phyloP scores from a whole-genome alignment of 2,797 vertebrate species.

The Acomys russatus region DNA sequence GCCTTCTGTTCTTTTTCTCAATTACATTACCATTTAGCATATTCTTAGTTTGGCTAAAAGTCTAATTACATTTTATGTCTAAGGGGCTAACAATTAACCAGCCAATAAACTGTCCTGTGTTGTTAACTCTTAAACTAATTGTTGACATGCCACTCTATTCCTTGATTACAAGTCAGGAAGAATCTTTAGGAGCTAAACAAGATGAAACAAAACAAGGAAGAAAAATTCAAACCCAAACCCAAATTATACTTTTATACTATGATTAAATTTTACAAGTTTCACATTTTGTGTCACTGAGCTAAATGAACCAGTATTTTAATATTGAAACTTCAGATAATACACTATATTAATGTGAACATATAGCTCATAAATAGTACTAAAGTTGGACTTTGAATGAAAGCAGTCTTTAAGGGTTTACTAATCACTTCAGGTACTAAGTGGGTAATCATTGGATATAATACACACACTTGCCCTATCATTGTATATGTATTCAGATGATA shows the following conservation, averaged over 20 bases:
- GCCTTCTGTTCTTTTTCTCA: slow-evolving; percentile 61
- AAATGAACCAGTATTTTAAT: slow-evolving; percentile 51
- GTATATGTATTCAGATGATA: slow-evolving; percentile 28
- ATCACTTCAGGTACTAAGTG: slow-evolving; percentile 16
- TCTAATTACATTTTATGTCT: slow-evolving; percentile 41
- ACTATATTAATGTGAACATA: slow-evolving; percentile 36
- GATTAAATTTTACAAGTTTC: slow-evolving; percentile 63
- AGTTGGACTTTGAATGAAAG: slow-evolving; percentile 41
- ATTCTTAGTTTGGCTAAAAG: slow-evolving; percentile 53
- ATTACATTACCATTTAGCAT: slow-evolving; percentile 51
- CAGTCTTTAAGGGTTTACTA: neutral
- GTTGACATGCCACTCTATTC: slow-evolving; percentile 13
- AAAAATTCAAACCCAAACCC: neutral
- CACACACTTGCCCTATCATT: neutral
- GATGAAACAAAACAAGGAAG: neutral
- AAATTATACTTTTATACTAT: neutral
- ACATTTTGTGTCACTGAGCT: slow-evolving; percentile 32
- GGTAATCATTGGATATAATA: neutral
- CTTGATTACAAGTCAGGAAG: slow-evolving; percentile 63
- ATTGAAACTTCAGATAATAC: slow-evolving; percentile 13
- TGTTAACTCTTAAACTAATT: slow-evolving; percentile 50
- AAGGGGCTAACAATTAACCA: slow-evolving; percentile 38
- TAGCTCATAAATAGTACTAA: slow-evolving; percentile 40
- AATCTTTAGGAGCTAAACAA: slow-evolving; percentile 34
- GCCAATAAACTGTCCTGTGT: slow-evolving; percentile 47